These are phyloP conservation scores for Leucophenga montana DNA, from an alignment of 2,888 invertebrate genomes.

Conservation along the genomic window DNA sequence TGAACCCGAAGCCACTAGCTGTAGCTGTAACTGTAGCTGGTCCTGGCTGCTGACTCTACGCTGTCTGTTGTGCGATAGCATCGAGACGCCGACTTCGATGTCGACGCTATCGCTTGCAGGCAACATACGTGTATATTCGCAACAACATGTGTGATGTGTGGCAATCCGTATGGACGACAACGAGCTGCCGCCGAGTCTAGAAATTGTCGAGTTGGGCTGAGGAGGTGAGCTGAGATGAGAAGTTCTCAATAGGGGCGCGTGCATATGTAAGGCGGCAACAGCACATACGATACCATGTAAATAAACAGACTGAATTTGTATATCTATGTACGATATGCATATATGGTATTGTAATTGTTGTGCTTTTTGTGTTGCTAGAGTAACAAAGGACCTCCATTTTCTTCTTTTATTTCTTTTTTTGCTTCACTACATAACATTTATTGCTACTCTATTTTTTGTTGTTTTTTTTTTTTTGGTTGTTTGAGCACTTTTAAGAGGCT, in stretches of 20 bases:
- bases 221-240: slow-evolving; percentile 32
- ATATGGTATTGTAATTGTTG: slow-evolving; percentile 1
- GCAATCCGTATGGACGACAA: slow-evolving; percentile 72
- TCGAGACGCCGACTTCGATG: slow-evolving; percentile 21
- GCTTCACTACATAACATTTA: slow-evolving; percentile 26
- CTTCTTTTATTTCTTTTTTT: neutral
- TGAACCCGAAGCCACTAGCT: too few species aligned
- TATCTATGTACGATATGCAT: slow-evolving; percentile 30
- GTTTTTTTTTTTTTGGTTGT: neutral
- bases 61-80: slow-evolving; percentile 17
- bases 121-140: slow-evolving; percentile 72
- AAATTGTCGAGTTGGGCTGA: neutral
- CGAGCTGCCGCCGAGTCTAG: slow-evolving; percentile 32
- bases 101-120: slow-evolving; percentile 71
- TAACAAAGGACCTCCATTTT: neutral
- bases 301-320: slow-evolving; percentile 70
- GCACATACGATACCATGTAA: slow-evolving; percentile 73
- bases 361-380: too few species aligned
- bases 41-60: too few species aligned
- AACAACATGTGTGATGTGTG: slow-evolving; percentile 74
- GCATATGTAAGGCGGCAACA: slow-evolving; percentile 65
- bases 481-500: neutral
- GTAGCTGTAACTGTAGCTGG: slow-evolving; percentile 1
- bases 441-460: neutral
- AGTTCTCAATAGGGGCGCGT: slow-evolving; percentile 50